These are phyloP conservation scores for Hoplodrina blanda DNA, from an alignment of 2,888 invertebrate genomes.

Conservation along the genomic window DNA sequence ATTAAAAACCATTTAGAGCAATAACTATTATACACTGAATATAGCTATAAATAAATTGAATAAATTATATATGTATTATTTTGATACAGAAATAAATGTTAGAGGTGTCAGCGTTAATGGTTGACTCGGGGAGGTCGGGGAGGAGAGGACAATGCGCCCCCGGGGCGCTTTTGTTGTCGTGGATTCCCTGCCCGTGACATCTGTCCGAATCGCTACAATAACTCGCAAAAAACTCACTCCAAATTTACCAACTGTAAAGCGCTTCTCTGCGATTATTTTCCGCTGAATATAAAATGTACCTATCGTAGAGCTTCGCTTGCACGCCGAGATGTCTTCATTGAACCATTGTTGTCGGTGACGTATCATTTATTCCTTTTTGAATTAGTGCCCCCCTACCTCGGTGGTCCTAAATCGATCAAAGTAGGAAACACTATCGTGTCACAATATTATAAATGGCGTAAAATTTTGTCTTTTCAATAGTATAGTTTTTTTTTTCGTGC, in stretches of 20 bases:
- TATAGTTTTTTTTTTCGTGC: slow-evolving; percentile 63
- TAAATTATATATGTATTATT: slow-evolving; percentile 86
- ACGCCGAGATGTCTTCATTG: slow-evolving; percentile 82
- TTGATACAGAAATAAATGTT: slow-evolving; percentile 86
- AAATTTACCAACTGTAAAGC: slow-evolving; percentile 85
- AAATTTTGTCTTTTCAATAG: slow-evolving; percentile 74
- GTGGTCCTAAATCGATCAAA: slow-evolving; percentile 78
- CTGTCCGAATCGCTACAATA: slow-evolving; percentile 90
- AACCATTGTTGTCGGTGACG: slow-evolving; percentile 83
- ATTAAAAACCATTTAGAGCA: slow-evolving; percentile 90
- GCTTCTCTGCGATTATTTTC: slow-evolving; percentile 81
- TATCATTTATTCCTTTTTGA: slow-evolving; percentile 84
- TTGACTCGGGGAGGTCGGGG: slow-evolving; percentile 81
- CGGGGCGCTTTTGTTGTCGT: slow-evolving; percentile 87
- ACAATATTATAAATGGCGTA: slow-evolving; percentile 83
- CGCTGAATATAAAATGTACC: slow-evolving; percentile 79
- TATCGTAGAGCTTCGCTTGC: slow-evolving; percentile 68
- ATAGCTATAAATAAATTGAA: slow-evolving; percentile 86
- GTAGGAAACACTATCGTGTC: slow-evolving; percentile 73
- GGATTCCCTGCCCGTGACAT: slow-evolving; percentile 88
- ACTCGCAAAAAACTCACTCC: slow-evolving; percentile 88
- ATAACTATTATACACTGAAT: slow-evolving; percentile 84
- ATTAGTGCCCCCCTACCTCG: slow-evolving; percentile 75
- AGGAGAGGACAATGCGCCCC: slow-evolving; percentile 86
- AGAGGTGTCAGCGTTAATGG: slow-evolving; percentile 89